phyloP scores from a whole-genome alignment of 2,113 vertebrate species.

The Ophthalmolycus amberensis region DNA sequence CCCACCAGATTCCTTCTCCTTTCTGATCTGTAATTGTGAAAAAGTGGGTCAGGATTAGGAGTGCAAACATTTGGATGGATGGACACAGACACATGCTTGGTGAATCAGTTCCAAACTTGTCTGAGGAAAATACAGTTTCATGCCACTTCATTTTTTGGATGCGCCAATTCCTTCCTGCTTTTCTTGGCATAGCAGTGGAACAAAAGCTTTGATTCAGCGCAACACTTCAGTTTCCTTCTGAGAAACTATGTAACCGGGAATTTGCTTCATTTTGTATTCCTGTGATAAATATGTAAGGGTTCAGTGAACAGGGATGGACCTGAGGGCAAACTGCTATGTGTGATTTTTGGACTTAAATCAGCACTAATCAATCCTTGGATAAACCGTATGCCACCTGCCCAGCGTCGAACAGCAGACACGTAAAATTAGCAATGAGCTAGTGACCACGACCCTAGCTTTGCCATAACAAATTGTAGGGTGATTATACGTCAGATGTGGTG shows the following conservation, averaged over 20 bases:
- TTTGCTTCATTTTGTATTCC: neutral
- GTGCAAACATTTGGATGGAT: slow-evolving; percentile 37
- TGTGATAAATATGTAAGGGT: neutral
- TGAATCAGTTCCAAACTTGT: slow-evolving; percentile 41
- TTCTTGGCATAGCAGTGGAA: slow-evolving; percentile 44
- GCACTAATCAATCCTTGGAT: neutral
- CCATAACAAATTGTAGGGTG: no score
- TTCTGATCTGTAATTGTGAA: slow-evolving; percentile 57
- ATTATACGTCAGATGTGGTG: neutral
- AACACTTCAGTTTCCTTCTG: neutral
- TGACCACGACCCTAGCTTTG: neutral
- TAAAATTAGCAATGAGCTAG: neutral
- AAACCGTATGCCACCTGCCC: neutral
- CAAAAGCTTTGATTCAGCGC: slow-evolving; percentile 29
- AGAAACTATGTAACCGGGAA: neutral
- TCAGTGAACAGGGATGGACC: neutral
- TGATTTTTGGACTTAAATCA: neutral
- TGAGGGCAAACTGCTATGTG: neutral
- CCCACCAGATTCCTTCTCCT: slow-evolving; percentile 27
- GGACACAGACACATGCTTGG: neutral
- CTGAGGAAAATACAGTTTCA: slow-evolving; percentile 46
- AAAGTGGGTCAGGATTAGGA: slow-evolving; percentile 63
- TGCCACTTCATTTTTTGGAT: slow-evolving; percentile 42
- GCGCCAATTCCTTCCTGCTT: slow-evolving; percentile 50
- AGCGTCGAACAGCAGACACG: neutral